A percentile compares a stretch with the other conserved stretches of the same genome.
Conservation (phyloP, 2,113 vertebrate species). For the Petaurus breviceps region DNA sequence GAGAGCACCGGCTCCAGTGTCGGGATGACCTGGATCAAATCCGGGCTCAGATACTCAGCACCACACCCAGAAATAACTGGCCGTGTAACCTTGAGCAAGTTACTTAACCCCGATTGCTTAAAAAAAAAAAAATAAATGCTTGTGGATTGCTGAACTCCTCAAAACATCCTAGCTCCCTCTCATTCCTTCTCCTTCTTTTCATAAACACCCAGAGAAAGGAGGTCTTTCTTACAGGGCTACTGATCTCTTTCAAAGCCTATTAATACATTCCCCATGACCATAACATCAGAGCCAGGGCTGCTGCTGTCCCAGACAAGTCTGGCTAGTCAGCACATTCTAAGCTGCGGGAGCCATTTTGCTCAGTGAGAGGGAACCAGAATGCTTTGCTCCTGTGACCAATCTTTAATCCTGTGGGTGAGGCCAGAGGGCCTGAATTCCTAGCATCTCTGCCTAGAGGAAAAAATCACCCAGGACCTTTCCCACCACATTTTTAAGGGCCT, state of each 20-base stretch:
- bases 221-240: not conserved
- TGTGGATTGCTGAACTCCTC: not conserved
- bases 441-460: not conserved
- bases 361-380: not conserved
- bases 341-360: not conserved
- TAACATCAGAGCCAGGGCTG: not conserved
- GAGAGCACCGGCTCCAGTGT: no score
- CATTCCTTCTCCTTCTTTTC: not conserved
- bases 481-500: not conserved
- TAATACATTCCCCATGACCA: constrained; percentile 1
- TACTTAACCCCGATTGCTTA: no score
- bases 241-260: not conserved
- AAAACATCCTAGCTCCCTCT: not conserved
- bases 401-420: not conserved
- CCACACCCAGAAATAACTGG: no score
- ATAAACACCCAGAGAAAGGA: not conserved
- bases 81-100: no score
- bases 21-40: no score
- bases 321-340: not conserved
- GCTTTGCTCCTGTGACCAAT: not conserved
- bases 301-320: not conserved
- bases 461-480: not conserved
- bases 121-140: no score
- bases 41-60: no score
- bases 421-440: not conserved